A percentile compares a stretch with the other conserved stretches of the same genome.
These are phyloP conservation scores for Dermochelys coriacea DNA, from an alignment of 2,797 vertebrate species.

Conservation along the genomic window DNA sequence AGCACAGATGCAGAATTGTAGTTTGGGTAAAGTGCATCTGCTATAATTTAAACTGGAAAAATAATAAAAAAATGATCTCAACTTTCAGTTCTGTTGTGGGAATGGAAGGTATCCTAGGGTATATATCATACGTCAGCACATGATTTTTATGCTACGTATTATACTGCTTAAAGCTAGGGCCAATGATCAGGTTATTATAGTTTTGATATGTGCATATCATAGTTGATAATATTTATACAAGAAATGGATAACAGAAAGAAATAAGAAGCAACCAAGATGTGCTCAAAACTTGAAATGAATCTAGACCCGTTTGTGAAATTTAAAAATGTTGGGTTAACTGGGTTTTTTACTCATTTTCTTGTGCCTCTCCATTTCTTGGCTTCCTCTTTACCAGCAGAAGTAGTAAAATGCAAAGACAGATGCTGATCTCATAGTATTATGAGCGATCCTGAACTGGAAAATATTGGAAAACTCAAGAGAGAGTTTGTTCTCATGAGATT, in stretches of 20 bases:
- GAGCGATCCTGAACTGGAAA: neutral
- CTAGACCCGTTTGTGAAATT: neutral
- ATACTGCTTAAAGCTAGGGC: neutral
- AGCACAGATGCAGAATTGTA: constrained; percentile 75
- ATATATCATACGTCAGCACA: neutral
- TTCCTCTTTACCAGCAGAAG: neutral
- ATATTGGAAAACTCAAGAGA: neutral
- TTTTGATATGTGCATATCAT: neutral
- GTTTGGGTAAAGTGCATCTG: constrained; percentile 25
- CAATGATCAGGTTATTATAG: neutral
- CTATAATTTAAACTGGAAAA: constrained; percentile 20
- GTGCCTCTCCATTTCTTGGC: neutral
- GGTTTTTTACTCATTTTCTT: neutral
- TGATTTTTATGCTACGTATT: neutral
- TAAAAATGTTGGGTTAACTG: neutral
- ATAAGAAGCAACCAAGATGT: neutral
- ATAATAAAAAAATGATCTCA: neutral
- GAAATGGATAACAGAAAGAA: neutral
- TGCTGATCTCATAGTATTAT: neutral
- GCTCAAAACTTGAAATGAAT: neutral
- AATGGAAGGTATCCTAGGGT: accelerated
- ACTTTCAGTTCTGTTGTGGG: neutral
- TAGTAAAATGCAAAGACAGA: neutral
- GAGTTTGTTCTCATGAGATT: neutral
- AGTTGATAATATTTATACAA: accelerated